Conservation (phyloP, 92 coral and sea anemone genomes). For the Ricordea florida region DNA sequence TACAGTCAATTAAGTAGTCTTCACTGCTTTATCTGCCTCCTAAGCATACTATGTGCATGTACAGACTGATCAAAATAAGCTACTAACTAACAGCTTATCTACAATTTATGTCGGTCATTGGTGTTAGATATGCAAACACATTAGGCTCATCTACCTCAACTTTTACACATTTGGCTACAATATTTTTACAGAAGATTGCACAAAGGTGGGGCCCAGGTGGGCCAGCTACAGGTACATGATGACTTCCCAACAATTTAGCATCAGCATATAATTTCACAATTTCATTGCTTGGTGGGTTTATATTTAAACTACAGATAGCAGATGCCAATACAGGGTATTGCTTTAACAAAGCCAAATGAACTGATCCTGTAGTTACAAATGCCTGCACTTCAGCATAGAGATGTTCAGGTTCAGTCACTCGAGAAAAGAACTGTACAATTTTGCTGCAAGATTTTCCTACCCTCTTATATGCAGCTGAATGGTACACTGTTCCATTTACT, state of each 20-base stretch:
- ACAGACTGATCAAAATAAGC: too few species aligned
- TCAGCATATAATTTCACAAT: constrained; percentile 13
- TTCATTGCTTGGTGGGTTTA: constrained; percentile 27
- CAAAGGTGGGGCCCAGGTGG: too few species aligned
- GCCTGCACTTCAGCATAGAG: constrained; percentile 53
- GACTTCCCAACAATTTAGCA: constrained; percentile 24
- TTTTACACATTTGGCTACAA: too few species aligned
- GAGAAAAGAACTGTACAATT: constrained; percentile 39
- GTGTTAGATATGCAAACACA: too few species aligned
- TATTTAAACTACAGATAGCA: constrained; percentile 34
- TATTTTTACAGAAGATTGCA: too few species aligned
- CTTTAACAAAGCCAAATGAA: constrained; percentile 48
- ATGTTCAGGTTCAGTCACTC: constrained; percentile 8
- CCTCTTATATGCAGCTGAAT: constrained; percentile 32
- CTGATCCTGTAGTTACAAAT: constrained; percentile 4
- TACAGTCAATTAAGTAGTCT: too few species aligned
- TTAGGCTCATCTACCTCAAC: too few species aligned
- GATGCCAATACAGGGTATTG: constrained; percentile 18
- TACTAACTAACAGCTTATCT: too few species aligned
- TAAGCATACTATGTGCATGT: too few species aligned
- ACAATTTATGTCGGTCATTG: too few species aligned
- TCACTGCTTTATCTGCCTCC: too few species aligned
- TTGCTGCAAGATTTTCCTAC: constrained; percentile 48
- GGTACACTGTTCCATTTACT: constrained; percentile 24
- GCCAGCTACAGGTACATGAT: constrained; percentile 41